Evolutionary conservation across 2,888 invertebrate species (phyloP).

Genomic region (Shargacucullia verbasci): DNA sequence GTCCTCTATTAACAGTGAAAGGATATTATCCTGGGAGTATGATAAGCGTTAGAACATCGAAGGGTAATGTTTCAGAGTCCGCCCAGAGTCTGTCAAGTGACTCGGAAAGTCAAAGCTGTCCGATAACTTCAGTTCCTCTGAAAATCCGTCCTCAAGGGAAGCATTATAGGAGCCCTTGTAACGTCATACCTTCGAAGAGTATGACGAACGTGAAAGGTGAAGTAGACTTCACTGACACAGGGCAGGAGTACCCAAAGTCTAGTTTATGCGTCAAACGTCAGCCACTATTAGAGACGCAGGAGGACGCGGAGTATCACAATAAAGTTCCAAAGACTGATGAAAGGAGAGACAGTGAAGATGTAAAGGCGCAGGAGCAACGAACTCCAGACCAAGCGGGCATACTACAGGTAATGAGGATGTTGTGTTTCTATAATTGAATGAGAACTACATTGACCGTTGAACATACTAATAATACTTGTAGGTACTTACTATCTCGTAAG

Average conservation of each 20-base stretch:
- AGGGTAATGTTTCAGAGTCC: conserved; percentile 90
- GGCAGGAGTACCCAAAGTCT: conserved; percentile 77
- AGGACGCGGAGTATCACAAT: conserved; percentile 84
- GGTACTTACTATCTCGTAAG: too few species aligned
- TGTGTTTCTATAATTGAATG: too few species aligned
- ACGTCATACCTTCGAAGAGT: conserved; percentile 89
- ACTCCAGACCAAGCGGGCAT: conserved; percentile 88
- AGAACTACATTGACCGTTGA: too few species aligned
- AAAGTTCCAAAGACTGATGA: conserved; percentile 87
- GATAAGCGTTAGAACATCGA: conserved; percentile 90
- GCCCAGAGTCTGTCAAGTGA: conserved; percentile 91
- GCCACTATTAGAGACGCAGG: conserved; percentile 82
- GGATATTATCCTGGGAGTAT: conserved; percentile 90
- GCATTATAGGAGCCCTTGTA: conserved; percentile 75
- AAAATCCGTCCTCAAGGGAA: conserved; percentile 87
- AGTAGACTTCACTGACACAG: conserved; percentile 82
- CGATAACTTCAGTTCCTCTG: conserved; percentile 86
- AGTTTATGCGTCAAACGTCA: conserved; percentile 84
- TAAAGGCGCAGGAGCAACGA: conserved; percentile 74
- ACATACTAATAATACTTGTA: too few species aligned
- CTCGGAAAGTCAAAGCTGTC: conserved; percentile 89
- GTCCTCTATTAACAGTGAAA: conserved; percentile 91
- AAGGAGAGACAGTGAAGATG: conserved; percentile 68
- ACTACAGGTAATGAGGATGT: conserved; percentile 89
- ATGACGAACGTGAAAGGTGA: conserved; percentile 90